These are phyloP conservation scores for Magallana ariakensis DNA, from an alignment of 1,140 invertebrate species.

Conservation along the genomic window DNA sequence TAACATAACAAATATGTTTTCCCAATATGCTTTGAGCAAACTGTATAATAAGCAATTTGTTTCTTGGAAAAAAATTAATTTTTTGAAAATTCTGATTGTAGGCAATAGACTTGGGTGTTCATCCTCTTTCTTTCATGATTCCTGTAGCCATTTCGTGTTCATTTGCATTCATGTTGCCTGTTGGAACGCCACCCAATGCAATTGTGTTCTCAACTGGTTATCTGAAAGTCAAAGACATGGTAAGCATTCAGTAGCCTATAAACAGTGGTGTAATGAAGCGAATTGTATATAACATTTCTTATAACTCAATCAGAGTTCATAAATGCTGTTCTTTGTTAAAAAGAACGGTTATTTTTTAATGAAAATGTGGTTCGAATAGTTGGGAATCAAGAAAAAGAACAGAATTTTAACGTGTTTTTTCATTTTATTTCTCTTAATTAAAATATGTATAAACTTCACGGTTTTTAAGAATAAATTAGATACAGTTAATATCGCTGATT, in stretches of 20 bases:
- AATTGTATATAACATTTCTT: not conserved
- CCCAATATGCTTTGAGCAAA: too few species aligned
- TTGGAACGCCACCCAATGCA: slow-evolving; percentile 94
- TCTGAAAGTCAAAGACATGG: slow-evolving; percentile 80
- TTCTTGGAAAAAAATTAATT: too few species aligned
- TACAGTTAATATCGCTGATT: too few species aligned
- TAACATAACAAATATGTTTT: not conserved
- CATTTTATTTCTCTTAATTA: too few species aligned
- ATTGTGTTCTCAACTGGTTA: slow-evolving; percentile 87
- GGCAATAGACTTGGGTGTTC: slow-evolving; percentile 76
- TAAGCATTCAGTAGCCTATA: slow-evolving; percentile 49
- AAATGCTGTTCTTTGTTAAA: not conserved
- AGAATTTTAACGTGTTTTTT: not conserved
- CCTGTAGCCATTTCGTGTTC: slow-evolving; percentile 90
- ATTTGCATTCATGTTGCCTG: slow-evolving; percentile 88
- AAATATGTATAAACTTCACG: too few species aligned
- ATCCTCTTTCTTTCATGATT: slow-evolving; percentile 93
- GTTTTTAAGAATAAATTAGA: too few species aligned
- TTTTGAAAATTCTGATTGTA: slow-evolving; percentile 46
- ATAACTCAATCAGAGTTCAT: not conserved
- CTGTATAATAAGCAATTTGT: too few species aligned
- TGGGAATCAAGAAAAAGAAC: not conserved
- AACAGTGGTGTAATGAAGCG: not conserved
- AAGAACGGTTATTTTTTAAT: not conserved
- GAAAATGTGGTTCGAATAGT: not conserved